Percentiles rank a stretch among this genome's conserved stretches.
These are phyloP conservation scores for Corythornis madagascariensis DNA, from an alignment of 2,113 vertebrate species.

Conservation along the genomic window DNA sequence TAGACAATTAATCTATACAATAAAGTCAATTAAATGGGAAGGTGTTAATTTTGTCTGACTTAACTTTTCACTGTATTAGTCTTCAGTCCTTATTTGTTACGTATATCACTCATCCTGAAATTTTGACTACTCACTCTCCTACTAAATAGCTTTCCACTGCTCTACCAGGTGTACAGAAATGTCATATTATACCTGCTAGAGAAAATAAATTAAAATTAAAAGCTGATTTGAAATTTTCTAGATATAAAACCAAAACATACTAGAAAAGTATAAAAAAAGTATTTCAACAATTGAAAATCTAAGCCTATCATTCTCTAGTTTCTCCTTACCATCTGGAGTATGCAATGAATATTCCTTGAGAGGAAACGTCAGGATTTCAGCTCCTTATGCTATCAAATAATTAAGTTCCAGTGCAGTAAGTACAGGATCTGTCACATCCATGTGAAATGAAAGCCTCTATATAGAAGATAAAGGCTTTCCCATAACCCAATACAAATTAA, in stretches of 20 bases:
- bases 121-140: slow-evolving; percentile 1
- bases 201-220: slow-evolving; percentile 32
- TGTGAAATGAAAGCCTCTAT: slow-evolving; percentile 27
- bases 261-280: neutral
- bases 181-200: neutral
- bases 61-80: slow-evolving; percentile 34
- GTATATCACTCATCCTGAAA: slow-evolving; percentile 42
- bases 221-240: neutral
- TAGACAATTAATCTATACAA: neutral
- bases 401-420: slow-evolving; percentile 17
- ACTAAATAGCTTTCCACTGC: slow-evolving; percentile 12
- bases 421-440: neutral
- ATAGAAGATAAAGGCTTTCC: slow-evolving; percentile 5
- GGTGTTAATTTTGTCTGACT: neutral
- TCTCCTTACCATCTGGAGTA: neutral
- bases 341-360: slow-evolving; percentile 1
- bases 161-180: slow-evolving; percentile 24
- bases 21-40: slow-evolving; percentile 12
- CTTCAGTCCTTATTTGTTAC: slow-evolving; percentile 53
- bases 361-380: slow-evolving; percentile 21
- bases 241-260: neutral
- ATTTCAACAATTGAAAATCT: neutral
- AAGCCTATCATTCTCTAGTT: neutral
- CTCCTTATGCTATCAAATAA: slow-evolving; percentile 36
- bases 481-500: slow-evolving; percentile 35